Evolutionary conservation across 2,888 invertebrate genomes (phyloP).

Genomic region (Epirrita christyi): DNA sequence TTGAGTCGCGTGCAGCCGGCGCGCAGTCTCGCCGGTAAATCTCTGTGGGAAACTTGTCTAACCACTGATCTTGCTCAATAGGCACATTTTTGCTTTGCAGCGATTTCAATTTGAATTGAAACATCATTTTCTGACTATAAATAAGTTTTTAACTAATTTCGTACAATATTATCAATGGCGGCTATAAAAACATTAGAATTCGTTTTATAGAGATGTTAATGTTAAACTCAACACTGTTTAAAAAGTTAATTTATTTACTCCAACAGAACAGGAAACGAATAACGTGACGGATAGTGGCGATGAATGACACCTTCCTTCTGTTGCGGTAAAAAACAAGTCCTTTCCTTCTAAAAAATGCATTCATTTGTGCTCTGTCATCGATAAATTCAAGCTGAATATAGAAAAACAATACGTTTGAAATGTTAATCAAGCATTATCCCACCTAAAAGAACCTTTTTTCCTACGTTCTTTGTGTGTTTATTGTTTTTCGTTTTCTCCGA

Average conservation of each 20-base stretch:
- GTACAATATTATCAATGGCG: too few relatives aligned
- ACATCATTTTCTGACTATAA: constrained; percentile 5
- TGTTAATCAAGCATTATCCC: constrained; percentile 14
- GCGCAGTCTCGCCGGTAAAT: constrained; percentile 73
- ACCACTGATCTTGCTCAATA: constrained; percentile 53
- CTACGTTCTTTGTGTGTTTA: constrained; percentile 4
- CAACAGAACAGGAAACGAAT: constrained; percentile 70
- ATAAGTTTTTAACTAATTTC: not conserved
- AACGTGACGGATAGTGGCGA: constrained; percentile 74
- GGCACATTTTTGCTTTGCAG: constrained; percentile 43
- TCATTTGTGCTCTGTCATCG: constrained; percentile 39
- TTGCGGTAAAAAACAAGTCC: constrained; percentile 66
- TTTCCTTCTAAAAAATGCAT: constrained; percentile 44
- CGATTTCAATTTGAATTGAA: constrained; percentile 36
- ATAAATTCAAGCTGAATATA: constrained; percentile 31
- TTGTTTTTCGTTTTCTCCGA: not conserved
- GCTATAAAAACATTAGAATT: constrained; percentile 5
- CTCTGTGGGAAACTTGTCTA: constrained; percentile 80
- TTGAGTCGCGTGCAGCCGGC: constrained; percentile 82
- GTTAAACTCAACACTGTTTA: constrained; percentile 50
- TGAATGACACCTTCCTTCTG: constrained; percentile 80
- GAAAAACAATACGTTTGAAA: constrained; percentile 19
- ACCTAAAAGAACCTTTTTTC: not conserved
- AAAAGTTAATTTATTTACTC: constrained; percentile 68
- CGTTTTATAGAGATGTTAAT: constrained; percentile 39